Percentiles rank a stretch among this genome's conserved stretches.
Evolutionary conservation across 2,888 invertebrate genomes (phyloP).

Genomic region (Dasypogon diadema): DNA sequence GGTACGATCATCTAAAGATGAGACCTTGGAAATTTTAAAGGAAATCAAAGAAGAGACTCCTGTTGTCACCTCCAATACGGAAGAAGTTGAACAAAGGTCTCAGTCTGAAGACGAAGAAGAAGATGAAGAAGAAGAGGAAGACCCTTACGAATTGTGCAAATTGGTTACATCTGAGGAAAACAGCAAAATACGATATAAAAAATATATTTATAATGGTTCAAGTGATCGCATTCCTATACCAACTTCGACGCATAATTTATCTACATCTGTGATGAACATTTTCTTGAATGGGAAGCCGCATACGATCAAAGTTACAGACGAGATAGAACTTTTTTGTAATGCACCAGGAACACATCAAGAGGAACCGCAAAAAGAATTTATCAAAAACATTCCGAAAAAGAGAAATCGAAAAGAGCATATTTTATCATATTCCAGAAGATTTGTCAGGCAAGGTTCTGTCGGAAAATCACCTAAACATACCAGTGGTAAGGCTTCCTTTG

Average conservation of each 20-base stretch:
- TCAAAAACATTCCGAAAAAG: conserved; percentile 46
- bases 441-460: neutral
- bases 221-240: neutral
- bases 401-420: conserved; percentile 38
- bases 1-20: conserved; percentile 36
- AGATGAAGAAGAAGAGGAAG: conserved; percentile 57
- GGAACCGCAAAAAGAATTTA: neutral
- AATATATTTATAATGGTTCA: neutral
- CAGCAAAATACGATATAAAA: conserved; percentile 11
- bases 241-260: neutral
- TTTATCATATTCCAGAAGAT: neutral
- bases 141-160: conserved; percentile 57
- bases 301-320: conserved; percentile 40
- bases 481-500: neutral
- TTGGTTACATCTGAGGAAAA: conserved; percentile 52
- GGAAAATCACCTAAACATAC: too few relatives aligned
- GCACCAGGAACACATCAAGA: neutral
- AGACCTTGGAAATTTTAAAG: neutral
- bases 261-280: conserved; percentile 48
- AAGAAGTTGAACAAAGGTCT: neutral
- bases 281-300: conserved; percentile 43
- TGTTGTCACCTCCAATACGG: neutral
- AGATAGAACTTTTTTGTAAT: conserved; percentile 46
- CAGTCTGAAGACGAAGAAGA: conserved; percentile 41
- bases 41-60: neutral